Conservation (phyloP, 1,140 invertebrate genomes). For the Acromyrmex heyeri region DNA sequence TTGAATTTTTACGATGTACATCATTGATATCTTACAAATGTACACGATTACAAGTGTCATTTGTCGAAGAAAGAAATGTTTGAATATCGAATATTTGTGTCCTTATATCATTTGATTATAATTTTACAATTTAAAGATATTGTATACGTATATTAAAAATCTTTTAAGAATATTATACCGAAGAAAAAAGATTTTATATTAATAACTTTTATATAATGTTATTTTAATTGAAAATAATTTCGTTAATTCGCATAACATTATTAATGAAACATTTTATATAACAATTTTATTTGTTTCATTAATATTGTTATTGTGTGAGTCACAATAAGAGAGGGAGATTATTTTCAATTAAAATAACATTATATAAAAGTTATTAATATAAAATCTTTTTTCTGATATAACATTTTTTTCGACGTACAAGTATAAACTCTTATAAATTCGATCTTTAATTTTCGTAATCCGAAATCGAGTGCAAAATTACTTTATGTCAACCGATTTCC, state of each 20-base stretch:
- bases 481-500: neutral
- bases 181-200: too few species aligned
- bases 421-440: neutral
- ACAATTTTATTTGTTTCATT: too few species aligned
- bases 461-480: neutral
- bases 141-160: neutral
- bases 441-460: neutral
- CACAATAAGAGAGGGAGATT: too few species aligned
- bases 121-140: neutral
- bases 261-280: too few species aligned
- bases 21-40: neutral
- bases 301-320: too few species aligned
- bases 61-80: neutral
- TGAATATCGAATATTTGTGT: neutral
- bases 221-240: too few species aligned
- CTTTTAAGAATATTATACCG: neutral
- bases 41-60: neutral
- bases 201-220: too few species aligned
- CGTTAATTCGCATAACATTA: too few species aligned
- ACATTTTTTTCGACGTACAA: too few species aligned
- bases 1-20: neutral
- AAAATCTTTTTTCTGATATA: too few species aligned
- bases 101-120: neutral
- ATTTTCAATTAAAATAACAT: too few species aligned
- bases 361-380: too few species aligned